phyloP scores from a whole-genome alignment of 2,888 invertebrate genomes.

The Atrina japonica region DNA sequence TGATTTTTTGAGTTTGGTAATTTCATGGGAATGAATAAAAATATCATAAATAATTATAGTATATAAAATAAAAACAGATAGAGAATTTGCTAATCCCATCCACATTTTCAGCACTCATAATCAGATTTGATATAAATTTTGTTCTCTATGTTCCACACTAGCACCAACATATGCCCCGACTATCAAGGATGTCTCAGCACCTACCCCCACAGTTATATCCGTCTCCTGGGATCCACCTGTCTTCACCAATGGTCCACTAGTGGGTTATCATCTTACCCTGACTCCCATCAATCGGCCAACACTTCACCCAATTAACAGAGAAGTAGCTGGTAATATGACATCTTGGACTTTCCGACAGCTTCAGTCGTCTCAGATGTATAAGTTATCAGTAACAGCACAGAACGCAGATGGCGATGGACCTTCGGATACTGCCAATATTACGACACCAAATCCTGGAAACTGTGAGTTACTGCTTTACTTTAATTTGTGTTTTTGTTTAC shows the following conservation, averaged over 20 bases:
- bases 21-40: too few species aligned
- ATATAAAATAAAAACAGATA: too few species aligned
- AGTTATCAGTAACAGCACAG: conserved; percentile 64
- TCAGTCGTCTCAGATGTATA: conserved; percentile 61
- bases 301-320: conserved; percentile 51
- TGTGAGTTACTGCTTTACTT: conserved; percentile 49
- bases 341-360: conserved; percentile 72
- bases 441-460: conserved; percentile 68
- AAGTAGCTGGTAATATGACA: conserved; percentile 60
- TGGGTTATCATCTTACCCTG: conserved; percentile 91
- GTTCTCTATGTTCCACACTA: too few species aligned
- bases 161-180: conserved; percentile 89
- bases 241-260: conserved; percentile 92
- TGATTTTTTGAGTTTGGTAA: too few species aligned
- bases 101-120: too few species aligned
- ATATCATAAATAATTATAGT: too few species aligned
- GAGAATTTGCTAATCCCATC: too few species aligned
- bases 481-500: too few species aligned
- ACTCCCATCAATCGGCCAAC: conserved; percentile 81
- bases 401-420: conserved; percentile 72
- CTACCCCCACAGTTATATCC: conserved; percentile 90
- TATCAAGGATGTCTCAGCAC: conserved; percentile 84
- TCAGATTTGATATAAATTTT: too few species aligned
- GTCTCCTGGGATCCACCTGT: conserved; percentile 94
- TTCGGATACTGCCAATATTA: conserved; percentile 53